These are phyloP conservation scores for Heliconius hermathena DNA, from an alignment of 1,140 invertebrate species.

Conservation along the genomic window DNA sequence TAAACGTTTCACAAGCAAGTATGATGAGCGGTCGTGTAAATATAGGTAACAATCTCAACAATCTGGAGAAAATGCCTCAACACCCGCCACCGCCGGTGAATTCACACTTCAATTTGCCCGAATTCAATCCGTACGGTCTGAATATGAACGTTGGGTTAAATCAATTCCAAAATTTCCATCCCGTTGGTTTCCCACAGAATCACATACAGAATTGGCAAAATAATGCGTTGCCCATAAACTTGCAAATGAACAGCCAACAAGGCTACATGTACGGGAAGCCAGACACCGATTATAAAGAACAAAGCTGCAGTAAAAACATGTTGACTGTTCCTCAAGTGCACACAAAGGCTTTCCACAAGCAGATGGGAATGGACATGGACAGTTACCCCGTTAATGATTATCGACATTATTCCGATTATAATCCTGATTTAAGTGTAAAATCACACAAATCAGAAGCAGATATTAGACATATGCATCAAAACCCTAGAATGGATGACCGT, in stretches of 20 bases:
- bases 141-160: constrained; percentile 54
- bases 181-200: constrained; percentile 50
- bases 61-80: constrained; percentile 61
- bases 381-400: constrained; percentile 40
- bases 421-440: constrained; percentile 51
- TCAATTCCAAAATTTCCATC: constrained; percentile 58
- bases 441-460: constrained; percentile 17
- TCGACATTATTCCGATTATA: constrained; percentile 47
- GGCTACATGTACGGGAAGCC: constrained; percentile 42
- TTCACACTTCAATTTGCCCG: constrained; percentile 51
- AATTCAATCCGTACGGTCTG: constrained; percentile 56
- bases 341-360: constrained; percentile 53
- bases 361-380: constrained; percentile 45
- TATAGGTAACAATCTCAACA: constrained; percentile 60
- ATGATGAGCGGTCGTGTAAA: constrained; percentile 57
- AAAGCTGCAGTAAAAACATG: constrained; percentile 43
- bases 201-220: constrained; percentile 57
- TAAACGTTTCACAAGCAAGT: constrained; percentile 60
- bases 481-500: constrained; percentile 1
- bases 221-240: constrained; percentile 63
- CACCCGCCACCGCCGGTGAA: constrained; percentile 47
- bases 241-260: constrained; percentile 55
- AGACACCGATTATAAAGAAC: constrained; percentile 38
- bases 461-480: background rate
- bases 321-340: constrained; percentile 63